Base-by-base conservation (phyloP, 2,113 vertebrate genomes). In the Aptenodytes forsteri region DNA sequence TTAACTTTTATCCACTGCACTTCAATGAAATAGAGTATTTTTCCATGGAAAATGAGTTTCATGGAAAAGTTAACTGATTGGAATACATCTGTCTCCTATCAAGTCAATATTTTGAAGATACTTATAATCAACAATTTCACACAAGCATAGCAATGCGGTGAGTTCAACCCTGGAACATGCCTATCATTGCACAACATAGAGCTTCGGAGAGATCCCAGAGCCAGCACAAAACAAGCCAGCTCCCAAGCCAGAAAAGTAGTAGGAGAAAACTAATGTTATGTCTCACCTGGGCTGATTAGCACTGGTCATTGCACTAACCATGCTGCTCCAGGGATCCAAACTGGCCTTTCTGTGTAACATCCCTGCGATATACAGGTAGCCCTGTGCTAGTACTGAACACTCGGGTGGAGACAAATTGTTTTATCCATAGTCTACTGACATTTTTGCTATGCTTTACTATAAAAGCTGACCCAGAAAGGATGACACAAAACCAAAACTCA, bases 231-330 rank as follows among this genome's bases (percentile, higher is more conserved):
- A 14, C 10, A 10, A 27, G 1, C 1, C 44, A 50, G 55, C 20
- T 54, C 26, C 29, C 3, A 16, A 72, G 64, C 46, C 30, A 30
- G 46, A 49, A 49, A 6, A 56, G 16, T 1, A 25, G 36, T 0
- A 22, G 44, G 5, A 79, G 46, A 67, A 38, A 32, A 49, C 7
- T 70, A 38, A 0, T 1, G 17, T 1, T 44, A 13, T 36, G 16
- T 65, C 67, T 42, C 32, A 16, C 22, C 58, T 59, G 50, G 17
- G 11, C 26, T 50, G 29, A 30, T 3, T 0, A 59, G 44, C 30
- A 70, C 13, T 9, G 3, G 27, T 6, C 61, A 25, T 0, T 15
- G 36, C 29, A 23, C 6, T 6, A 5, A 40, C 0, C 0, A 0
- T 5, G 38, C n/a, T 47, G n/a, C 62, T 58, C 47, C 52, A 30